phyloP scores from a whole-genome alignment of 2,113 vertebrate species.

The Physeter macrocephalus region DNA sequence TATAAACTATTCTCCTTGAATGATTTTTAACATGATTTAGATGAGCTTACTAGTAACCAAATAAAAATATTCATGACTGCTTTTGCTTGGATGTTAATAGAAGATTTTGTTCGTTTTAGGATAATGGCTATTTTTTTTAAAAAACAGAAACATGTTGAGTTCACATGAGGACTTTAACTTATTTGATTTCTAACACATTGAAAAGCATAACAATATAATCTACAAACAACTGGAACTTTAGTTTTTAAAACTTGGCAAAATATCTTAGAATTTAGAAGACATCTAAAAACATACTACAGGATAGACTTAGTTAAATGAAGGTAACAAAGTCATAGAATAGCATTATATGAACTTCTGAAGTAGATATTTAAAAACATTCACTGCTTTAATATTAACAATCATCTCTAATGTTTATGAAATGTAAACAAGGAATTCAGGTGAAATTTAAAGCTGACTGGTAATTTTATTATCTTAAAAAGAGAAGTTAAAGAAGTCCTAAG shows the following conservation, averaged over 20 bases:
- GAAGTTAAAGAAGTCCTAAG: background rate
- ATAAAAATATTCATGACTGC: background rate
- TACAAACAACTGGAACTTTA: background rate
- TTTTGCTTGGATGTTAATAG: background rate
- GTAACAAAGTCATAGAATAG: background rate
- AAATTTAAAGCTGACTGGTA: background rate
- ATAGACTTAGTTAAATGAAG: background rate
- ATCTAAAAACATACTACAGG: background rate
- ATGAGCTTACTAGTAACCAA: background rate
- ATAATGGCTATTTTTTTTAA: background rate
- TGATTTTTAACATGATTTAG: background rate
- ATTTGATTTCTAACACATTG: background rate
- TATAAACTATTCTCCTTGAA: conserved; percentile 13
- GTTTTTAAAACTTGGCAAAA: background rate
- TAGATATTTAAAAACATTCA: background rate
- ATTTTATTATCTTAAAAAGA: background rate
- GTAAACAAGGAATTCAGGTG: background rate
- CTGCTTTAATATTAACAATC: background rate
- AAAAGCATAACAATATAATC: background rate
- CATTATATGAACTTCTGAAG: background rate
- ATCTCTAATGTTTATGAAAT: background rate
- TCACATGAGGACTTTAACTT: background rate
- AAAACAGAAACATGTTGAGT: background rate
- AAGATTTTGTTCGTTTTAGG: background rate
- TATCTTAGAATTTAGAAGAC: background rate